These are phyloP conservation scores for Scomber japonicus DNA, from an alignment of 2,113 vertebrate species.

Conservation along the genomic window DNA sequence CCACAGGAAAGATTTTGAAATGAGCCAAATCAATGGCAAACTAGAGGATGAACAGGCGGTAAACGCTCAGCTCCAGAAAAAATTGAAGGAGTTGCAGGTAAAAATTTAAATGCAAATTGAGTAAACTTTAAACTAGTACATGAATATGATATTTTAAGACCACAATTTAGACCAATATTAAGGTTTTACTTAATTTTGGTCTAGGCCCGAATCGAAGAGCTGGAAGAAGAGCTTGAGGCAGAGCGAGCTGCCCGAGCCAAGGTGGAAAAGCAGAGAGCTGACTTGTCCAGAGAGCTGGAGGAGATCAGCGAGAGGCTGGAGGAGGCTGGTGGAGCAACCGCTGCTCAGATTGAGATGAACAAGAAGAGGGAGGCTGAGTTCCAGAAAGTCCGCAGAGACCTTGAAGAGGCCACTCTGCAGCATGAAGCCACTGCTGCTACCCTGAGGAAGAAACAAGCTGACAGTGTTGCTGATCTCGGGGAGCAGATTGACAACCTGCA, in stretches of 20 bases:
- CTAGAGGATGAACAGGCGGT: slow-evolving; percentile 76
- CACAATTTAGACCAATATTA: not conserved
- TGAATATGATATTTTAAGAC: not conserved
- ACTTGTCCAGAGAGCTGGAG: slow-evolving; percentile 84
- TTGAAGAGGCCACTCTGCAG: slow-evolving; percentile 69
- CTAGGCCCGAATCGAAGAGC: slow-evolving; percentile 63
- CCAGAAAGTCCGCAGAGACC: slow-evolving; percentile 84
- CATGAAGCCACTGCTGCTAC: slow-evolving; percentile 84
- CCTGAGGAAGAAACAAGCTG: slow-evolving; percentile 84
- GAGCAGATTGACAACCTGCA: slow-evolving; percentile 85
- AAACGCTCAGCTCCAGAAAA: slow-evolving; percentile 72
- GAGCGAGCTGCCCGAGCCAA: slow-evolving; percentile 85
- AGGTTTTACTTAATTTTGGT: not conserved
- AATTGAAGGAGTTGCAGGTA: slow-evolving; percentile 80
- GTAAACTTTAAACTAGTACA: not conserved
- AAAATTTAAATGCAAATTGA: not conserved
- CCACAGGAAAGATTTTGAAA: slow-evolving; percentile 80
- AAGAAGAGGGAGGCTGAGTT: slow-evolving; percentile 87
- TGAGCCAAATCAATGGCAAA: slow-evolving; percentile 67
- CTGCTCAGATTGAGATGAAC: slow-evolving; percentile 86
- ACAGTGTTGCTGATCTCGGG: slow-evolving; percentile 83
- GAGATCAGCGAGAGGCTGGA: slow-evolving; percentile 87
- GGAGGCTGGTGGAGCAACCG: slow-evolving; percentile 85
- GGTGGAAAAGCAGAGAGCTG: slow-evolving; percentile 86
- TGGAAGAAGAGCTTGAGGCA: slow-evolving; percentile 82